Evolutionary conservation across 1,140 invertebrate genomes (phyloP), one percentile per base, ranked within the genome.

Genomic region (Ceratina japonica): DNA sequence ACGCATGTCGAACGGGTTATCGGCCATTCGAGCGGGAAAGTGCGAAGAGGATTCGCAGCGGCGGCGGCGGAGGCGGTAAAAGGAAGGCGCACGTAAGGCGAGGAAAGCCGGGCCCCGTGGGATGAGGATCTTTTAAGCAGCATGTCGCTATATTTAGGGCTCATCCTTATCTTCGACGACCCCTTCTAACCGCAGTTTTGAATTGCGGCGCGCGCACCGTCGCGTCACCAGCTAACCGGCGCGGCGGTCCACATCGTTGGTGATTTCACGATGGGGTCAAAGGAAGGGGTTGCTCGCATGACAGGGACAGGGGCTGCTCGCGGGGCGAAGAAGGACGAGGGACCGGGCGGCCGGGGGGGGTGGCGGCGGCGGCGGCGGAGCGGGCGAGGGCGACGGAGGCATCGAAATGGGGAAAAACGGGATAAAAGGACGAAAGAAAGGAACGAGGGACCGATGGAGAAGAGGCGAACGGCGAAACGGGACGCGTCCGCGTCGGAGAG

Each of bases 101-200:
- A 69, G 58, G 54, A 75, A 79, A 75, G 22, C 58, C 10, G 37
- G 5, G 70, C 37, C 75, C 52, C n/a, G n/a, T 65, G 62, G 80
- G 52, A 44, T 31, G 74, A 63, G 52, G 61, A 75, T 77, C 79
- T 75, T 82, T 85, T 82, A 79, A 82, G 75, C 68, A 85, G 73
- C 68, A 64, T 79, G 75, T 82, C 83, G 80, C 84, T 82, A 80
- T 86, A 85, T 85, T 86, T 89, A 87, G 81, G 84, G 81, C 80
- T 82, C 81, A 79, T 89, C 86, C 87, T 86, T 87, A 86, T 86
- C 87, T 89, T 84, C 86, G 68, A 76, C 80, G 81, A 82, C 86
- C 82, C 82, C 81, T 84, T 80, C 88, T 88, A 88, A 89, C 87
- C 88, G 75, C 89, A 88, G 87, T 90, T 90, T 90, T 87, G 81